Conservation (phyloP, 2,797 vertebrate genomes). For the Mustela erminea region DNA sequence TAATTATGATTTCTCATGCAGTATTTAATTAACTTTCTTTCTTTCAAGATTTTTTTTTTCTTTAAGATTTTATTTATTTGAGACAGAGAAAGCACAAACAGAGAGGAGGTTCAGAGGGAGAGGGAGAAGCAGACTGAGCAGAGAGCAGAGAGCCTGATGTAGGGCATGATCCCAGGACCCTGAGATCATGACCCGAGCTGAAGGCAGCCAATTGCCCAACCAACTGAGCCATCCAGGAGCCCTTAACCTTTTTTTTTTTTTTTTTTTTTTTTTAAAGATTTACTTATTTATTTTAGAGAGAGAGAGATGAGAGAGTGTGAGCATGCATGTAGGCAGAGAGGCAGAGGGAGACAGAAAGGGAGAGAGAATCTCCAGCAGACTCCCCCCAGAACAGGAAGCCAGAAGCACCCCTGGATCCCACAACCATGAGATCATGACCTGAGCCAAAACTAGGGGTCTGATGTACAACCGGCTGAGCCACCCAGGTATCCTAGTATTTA, state of each 20-base stretch:
- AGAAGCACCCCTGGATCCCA: neutral
- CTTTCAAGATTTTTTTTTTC: too few relatives aligned
- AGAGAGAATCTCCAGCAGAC: neutral
- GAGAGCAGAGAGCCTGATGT: too few relatives aligned
- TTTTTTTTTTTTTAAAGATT: neutral
- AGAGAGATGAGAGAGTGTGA: neutral
- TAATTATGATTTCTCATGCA: constrained; percentile 19
- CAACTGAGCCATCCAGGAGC: too few relatives aligned
- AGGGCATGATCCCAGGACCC: too few relatives aligned
- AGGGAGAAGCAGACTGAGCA: too few relatives aligned
- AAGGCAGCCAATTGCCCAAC: too few relatives aligned
- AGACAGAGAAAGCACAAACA: too few relatives aligned
- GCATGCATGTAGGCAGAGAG: neutral
- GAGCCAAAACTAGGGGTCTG: neutral
- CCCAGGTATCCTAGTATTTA: neutral
- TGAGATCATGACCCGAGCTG: too few relatives aligned
- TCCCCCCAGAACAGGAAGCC: neutral
- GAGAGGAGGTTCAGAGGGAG: too few relatives aligned
- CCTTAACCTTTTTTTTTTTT: too few relatives aligned
- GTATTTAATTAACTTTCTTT: neutral
- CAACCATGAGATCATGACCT: neutral
- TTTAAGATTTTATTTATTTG: too few relatives aligned
- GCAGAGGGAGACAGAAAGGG: neutral
- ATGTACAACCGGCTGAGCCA: neutral
- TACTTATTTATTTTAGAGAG: neutral